Conservation (phyloP, 2,797 vertebrate genomes). For the Dryobates pubescens region DNA sequence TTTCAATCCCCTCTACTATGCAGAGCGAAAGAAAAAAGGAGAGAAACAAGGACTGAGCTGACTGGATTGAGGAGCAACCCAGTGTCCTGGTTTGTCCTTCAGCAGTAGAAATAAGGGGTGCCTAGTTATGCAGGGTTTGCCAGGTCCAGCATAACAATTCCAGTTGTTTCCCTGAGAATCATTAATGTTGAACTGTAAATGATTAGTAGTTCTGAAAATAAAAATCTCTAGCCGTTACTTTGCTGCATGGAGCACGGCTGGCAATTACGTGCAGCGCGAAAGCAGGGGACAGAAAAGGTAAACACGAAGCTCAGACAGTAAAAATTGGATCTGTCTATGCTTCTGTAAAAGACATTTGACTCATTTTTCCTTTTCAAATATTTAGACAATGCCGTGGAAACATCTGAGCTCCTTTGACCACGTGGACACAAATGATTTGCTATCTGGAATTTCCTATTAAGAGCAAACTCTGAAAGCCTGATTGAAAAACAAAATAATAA, state of each 20-base stretch:
- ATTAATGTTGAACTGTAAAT: background rate
- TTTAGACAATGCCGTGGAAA: background rate
- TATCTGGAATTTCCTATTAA: background rate
- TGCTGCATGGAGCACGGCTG: background rate
- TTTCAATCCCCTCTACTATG: background rate
- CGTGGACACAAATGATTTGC: background rate
- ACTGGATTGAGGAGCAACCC: background rate
- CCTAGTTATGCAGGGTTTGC: background rate
- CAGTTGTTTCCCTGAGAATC: background rate
- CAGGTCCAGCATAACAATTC: background rate
- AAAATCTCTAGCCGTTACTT: background rate
- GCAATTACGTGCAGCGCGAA: background rate
- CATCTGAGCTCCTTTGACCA: background rate
- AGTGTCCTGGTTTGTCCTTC: background rate
- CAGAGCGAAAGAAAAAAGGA: background rate
- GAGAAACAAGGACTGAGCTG: too few species aligned
- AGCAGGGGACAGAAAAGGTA: background rate
- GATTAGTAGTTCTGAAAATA: background rate
- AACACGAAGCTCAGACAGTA: background rate
- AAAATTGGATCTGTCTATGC: background rate
- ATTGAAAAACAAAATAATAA: background rate
- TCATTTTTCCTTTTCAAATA: background rate
- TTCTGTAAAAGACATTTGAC: background rate
- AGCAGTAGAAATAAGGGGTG: background rate
- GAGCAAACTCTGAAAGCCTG: background rate